Percentiles rank a stretch among this genome's conserved stretches.
Evolutionary conservation across 2,113 vertebrate species (phyloP).

Genomic region (Corythaixoides concolor): DNA sequence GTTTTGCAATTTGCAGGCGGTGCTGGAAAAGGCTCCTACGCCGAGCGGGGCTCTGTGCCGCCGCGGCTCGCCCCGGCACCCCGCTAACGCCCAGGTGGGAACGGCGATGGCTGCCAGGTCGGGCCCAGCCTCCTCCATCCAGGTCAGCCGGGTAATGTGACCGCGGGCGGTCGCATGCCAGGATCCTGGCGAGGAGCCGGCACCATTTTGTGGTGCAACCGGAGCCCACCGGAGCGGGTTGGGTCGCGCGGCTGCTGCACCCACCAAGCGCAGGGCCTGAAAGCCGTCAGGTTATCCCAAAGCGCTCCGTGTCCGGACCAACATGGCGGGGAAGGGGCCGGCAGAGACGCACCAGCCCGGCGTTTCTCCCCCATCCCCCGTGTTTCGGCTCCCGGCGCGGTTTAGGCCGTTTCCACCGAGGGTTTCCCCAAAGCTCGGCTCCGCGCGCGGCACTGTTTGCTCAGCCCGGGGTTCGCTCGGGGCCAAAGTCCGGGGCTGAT

Average conservation of each 20-base stretch:
- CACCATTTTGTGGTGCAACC: no score
- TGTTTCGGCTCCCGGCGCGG: rapidly evolving
- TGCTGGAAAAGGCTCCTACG: background rate
- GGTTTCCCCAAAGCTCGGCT: background rate
- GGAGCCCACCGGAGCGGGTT: background rate
- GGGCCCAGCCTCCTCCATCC: rapidly evolving
- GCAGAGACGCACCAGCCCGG: background rate
- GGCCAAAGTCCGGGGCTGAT: background rate
- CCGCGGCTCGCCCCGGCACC: background rate
- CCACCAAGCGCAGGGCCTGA: rapidly evolving
- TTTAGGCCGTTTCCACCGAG: background rate
- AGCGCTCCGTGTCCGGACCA: rapidly evolving
- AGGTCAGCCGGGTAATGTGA: background rate
- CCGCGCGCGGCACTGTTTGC: background rate
- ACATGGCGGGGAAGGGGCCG: rapidly evolving
- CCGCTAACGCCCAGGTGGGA: background rate
- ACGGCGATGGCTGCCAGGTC: background rate
- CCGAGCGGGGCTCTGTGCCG: background rate
- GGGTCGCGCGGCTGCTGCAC: rapidly evolving
- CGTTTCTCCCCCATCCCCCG: background rate
- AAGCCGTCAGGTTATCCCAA: rapidly evolving
- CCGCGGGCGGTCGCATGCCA: rapidly evolving
- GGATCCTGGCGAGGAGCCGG: background rate
- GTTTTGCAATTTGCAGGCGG: background rate
- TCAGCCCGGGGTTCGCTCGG: rapidly evolving